A percentile compares a stretch with the other conserved stretches of the same genome.
Evolutionary conservation across 1,140 invertebrate species (phyloP).

Genomic region (Drosophila lacertosa): DNA sequence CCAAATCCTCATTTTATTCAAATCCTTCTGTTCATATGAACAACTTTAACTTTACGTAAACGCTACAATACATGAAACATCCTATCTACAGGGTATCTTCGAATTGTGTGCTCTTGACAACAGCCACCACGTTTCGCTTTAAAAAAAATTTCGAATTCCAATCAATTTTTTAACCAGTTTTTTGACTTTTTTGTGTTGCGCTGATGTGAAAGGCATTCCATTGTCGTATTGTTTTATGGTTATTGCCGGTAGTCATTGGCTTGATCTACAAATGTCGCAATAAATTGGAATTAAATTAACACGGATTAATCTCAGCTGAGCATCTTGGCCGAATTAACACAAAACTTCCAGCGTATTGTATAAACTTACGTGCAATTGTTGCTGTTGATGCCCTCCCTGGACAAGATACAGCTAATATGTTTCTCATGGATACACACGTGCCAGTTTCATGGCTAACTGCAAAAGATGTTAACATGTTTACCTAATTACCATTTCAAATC

Average conservation of each 20-base stretch:
- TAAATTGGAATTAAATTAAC: conserved; percentile 1
- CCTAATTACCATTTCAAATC: conserved; percentile 1
- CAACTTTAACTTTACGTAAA: too few relatives aligned
- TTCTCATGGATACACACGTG: conserved; percentile 29
- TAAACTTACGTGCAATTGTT: conserved; percentile 8
- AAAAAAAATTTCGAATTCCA: not conserved
- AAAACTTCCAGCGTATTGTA: not conserved
- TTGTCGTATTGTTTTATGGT: conserved; percentile 3
- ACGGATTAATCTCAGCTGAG: not conserved
- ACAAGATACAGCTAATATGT: conserved; percentile 5
- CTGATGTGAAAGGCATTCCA: not conserved
- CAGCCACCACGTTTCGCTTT: not conserved
- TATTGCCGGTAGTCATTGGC: not conserved
- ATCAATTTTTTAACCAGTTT: conserved; percentile 8
- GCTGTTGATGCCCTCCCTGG: conserved; percentile 8
- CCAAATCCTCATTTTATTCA: too few relatives aligned
- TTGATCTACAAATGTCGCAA: conserved; percentile 5
- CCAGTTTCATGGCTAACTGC: conserved; percentile 10
- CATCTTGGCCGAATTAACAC: not conserved
- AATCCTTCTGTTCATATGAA: too few relatives aligned
- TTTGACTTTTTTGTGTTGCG: not conserved
- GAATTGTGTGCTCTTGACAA: not conserved
- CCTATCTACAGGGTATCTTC: not conserved
- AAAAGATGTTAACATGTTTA: not conserved
- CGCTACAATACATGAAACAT: too few relatives aligned